These are phyloP conservation scores for Agapetus fuscipes DNA, from an alignment of 2,888 invertebrate species.

Conservation along the genomic window DNA sequence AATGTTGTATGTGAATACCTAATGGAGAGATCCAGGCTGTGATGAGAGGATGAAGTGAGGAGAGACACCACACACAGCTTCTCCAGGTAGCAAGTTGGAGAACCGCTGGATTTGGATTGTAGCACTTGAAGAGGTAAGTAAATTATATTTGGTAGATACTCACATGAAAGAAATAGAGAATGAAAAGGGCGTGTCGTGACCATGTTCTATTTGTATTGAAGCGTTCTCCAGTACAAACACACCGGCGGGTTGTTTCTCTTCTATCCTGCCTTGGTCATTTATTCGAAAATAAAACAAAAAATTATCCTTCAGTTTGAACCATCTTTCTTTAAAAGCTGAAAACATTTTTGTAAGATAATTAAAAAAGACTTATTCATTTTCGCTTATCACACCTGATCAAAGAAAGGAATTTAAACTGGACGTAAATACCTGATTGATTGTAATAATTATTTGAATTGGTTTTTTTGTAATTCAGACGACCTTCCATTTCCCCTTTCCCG, in stretches of 20 bases:
- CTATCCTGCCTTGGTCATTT: conserved; percentile 55
- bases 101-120: no score
- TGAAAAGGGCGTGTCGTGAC: conserved; percentile 59
- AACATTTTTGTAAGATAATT: conserved; percentile 20
- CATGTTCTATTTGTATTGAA: conserved; percentile 57
- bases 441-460: conserved; percentile 46
- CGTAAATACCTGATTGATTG: conserved; percentile 35
- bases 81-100: no score
- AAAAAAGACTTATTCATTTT: conserved; percentile 1
- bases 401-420: neutral
- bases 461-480: conserved; percentile 61
- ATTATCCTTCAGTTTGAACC: conserved; percentile 66
- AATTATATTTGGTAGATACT: no score
- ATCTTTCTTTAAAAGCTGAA: conserved; percentile 65
- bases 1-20: no score
- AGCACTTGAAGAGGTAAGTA: no score
- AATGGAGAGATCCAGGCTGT: no score
- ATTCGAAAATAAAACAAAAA: conserved; percentile 69
- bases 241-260: conserved; percentile 56
- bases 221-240: conserved; percentile 67
- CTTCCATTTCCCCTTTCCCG: conserved; percentile 55
- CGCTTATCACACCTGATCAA: neutral
- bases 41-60: no score
- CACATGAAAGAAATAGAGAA: conserved; percentile 62
- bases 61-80: no score